A percentile compares a stretch with the other conserved stretches of the same genome.
Evolutionary conservation across 2,797 vertebrate species (phyloP).

Genomic region (Phaenicophaeus curvirostris): DNA sequence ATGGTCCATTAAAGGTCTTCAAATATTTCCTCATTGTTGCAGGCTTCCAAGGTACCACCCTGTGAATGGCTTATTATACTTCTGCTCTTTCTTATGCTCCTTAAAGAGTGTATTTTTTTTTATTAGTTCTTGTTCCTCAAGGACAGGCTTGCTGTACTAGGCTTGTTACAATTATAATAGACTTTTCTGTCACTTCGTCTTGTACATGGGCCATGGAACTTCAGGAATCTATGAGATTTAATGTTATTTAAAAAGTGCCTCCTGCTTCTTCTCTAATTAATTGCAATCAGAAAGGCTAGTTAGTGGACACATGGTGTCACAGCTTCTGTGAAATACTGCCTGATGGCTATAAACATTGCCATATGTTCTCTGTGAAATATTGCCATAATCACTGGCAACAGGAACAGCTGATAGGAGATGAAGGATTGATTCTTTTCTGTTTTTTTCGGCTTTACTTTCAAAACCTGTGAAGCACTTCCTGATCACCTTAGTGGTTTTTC

Average conservation of each 20-base stretch:
- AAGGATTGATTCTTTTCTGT: constrained; percentile 34
- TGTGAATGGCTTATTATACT: neutral
- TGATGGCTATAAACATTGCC: constrained; percentile 78
- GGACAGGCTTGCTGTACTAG: neutral
- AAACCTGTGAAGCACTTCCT: constrained; percentile 24
- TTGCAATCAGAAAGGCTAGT: constrained; percentile 79
- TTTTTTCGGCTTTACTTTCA: constrained; percentile 27
- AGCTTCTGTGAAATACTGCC: constrained; percentile 76
- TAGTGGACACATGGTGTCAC: constrained; percentile 78
- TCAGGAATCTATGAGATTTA: constrained; percentile 56
- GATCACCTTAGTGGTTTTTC: constrained; percentile 11
- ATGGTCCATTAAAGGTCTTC: constrained; percentile 37
- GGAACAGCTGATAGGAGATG: constrained; percentile 61
- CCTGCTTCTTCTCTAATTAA: constrained; percentile 77
- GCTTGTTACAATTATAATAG: constrained; percentile 47
- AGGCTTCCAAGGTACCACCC: constrained; percentile 13
- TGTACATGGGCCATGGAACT: constrained; percentile 58
- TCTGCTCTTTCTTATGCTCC: neutral
- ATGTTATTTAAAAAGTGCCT: constrained; percentile 70
- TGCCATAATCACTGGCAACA: constrained; percentile 71
- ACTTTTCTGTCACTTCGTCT: constrained; percentile 52
- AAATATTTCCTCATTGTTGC: constrained; percentile 47
- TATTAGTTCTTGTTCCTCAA: constrained; percentile 39
- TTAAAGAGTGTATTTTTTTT: neutral
- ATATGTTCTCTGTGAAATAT: constrained; percentile 77